phyloP scores from a whole-genome alignment of 92 coral and sea anemone genomes.

The Palythoa heliodiscus region DNA sequence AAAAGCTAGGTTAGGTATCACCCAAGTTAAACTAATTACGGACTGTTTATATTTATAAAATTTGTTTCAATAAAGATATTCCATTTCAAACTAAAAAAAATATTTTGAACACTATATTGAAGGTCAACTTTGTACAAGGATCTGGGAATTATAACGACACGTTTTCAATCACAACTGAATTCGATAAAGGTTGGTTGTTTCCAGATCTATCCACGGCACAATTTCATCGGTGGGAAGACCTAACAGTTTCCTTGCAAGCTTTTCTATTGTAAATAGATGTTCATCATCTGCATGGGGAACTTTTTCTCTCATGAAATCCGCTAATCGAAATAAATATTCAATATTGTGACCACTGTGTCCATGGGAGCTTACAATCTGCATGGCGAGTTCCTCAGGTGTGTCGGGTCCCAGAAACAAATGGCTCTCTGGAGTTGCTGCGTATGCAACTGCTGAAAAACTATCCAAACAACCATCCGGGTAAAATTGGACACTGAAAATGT shows the following conservation, averaged over 20 bases:
- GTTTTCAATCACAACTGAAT: neutral
- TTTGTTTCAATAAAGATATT: too few species aligned
- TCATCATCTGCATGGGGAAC: slow-evolving; percentile 69
- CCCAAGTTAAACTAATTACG: too few species aligned
- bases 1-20: too few species aligned
- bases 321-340: slow-evolving; percentile 83
- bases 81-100: neutral
- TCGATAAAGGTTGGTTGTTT: neutral
- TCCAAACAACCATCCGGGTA: slow-evolving; percentile 54
- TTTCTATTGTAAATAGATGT: slow-evolving; percentile 74
- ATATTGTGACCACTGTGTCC: slow-evolving; percentile 86
- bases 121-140: neutral
- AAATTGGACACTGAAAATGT: slow-evolving; percentile 64
- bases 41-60: too few species aligned
- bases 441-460: slow-evolving; percentile 59
- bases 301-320: slow-evolving; percentile 81
- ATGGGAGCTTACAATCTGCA: slow-evolving; percentile 70
- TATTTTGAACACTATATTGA: neutral
- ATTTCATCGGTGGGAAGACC: slow-evolving; percentile 62
- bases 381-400: slow-evolving; percentile 67
- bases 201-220: slow-evolving; percentile 66
- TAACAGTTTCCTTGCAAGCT: slow-evolving; percentile 57
- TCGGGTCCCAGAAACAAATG: slow-evolving; percentile 79
- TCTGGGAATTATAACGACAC: neutral
- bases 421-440: slow-evolving; percentile 77